Evolutionary conservation across 2,113 vertebrate species (phyloP).

Genomic region (Mixornis gularis): DNA sequence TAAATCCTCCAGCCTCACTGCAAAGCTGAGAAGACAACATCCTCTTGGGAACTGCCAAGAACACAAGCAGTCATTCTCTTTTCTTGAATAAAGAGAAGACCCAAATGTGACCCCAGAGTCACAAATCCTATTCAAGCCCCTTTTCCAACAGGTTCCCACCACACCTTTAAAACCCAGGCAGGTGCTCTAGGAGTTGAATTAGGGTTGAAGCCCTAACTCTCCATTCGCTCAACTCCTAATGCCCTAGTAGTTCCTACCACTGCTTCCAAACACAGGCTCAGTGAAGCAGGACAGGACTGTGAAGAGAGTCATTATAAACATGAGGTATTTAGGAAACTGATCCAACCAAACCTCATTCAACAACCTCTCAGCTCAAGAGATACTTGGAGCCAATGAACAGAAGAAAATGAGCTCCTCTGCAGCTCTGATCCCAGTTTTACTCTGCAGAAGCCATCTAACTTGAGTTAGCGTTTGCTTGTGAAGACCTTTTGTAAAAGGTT

Average conservation of each 20-base stretch:
- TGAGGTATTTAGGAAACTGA: neutral
- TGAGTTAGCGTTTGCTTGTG: neutral
- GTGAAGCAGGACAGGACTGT: neutral
- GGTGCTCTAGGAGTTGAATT: neutral
- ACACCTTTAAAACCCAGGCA: neutral
- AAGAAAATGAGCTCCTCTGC: neutral
- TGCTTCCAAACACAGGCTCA: neutral
- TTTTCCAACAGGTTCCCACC: neutral
- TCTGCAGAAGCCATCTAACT: neutral
- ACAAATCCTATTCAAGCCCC: neutral
- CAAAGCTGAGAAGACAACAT: neutral
- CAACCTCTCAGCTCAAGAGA: neutral
- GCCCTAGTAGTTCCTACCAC: neutral
- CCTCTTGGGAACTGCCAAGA: neutral
- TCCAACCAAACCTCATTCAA: neutral
- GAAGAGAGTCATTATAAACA: neutral
- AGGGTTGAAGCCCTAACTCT: neutral
- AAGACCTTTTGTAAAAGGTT: neutral
- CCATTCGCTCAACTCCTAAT: neutral
- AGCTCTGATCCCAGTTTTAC: neutral
- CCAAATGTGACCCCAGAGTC: accelerated
- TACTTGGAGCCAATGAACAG: neutral
- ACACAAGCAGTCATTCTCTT: neutral
- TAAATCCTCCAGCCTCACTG: neutral
- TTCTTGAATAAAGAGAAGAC: neutral